A percentile compares a stretch with the other conserved stretches of the same genome.
phyloP scores from a whole-genome alignment of 64 coral and sea anemone species.

The Montipora sp. region DNA sequence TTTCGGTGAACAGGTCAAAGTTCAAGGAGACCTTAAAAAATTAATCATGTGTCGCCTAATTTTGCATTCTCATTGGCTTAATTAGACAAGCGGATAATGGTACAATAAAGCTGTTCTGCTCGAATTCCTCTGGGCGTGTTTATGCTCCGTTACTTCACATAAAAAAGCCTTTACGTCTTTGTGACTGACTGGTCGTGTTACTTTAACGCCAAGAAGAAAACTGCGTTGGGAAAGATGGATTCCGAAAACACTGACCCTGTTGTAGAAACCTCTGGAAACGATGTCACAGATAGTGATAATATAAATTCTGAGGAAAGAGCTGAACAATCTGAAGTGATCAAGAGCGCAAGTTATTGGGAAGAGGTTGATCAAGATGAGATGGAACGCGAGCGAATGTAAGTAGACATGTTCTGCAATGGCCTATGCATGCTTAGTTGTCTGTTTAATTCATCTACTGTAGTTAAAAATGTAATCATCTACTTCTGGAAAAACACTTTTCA shows the following conservation, averaged over 20 bases:
- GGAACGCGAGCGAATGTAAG: constrained; percentile 25
- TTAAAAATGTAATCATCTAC: neutral
- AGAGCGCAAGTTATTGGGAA: constrained; percentile 24
- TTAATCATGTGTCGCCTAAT: neutral
- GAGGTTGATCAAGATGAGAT: constrained; percentile 25
- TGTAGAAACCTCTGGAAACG: neutral
- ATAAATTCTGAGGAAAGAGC: neutral
- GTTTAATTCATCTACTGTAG: neutral
- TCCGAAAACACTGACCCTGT: neutral
- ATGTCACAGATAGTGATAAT: neutral
- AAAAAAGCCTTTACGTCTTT: neutral
- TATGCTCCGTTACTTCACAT: neutral
- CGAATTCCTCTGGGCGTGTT: constrained; percentile 34
- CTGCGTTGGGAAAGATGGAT: constrained; percentile 1
- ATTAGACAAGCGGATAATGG: neutral
- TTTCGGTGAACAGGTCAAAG: no score
- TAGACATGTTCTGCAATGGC: neutral
- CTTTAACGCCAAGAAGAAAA: neutral
- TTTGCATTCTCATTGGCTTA: neutral
- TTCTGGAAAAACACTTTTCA: no score
- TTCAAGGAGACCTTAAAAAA: neutral
- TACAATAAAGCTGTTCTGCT: neutral
- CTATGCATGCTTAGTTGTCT: neutral
- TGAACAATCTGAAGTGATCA: neutral
- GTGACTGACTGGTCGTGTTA: neutral